phyloP scores from a whole-genome alignment of 2,888 invertebrate genomes.

The Hemicrepidius hirtus region DNA sequence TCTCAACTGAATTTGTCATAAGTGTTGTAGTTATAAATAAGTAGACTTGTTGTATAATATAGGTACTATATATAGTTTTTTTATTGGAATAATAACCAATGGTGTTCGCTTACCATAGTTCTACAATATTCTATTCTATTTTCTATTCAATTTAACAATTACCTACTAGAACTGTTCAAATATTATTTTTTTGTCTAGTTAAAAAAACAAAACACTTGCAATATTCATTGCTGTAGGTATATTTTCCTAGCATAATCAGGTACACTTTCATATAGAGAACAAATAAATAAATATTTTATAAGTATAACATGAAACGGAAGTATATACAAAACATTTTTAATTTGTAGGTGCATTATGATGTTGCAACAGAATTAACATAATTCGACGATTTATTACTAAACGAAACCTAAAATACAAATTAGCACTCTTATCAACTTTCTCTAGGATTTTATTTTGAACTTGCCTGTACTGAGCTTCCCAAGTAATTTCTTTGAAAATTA shows the following conservation, averaged over 20 bases:
- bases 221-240: not conserved
- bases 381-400: constrained; percentile 57
- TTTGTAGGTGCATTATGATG: constrained; percentile 32
- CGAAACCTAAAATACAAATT: constrained; percentile 55
- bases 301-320: not conserved
- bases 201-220: not conserved
- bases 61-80: too few species aligned
- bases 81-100: too few species aligned
- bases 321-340: constrained; percentile 3
- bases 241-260: constrained; percentile 38
- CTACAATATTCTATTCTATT: too few species aligned
- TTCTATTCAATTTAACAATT: too few species aligned
- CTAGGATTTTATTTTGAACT: constrained; percentile 4
- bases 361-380: constrained; percentile 49
- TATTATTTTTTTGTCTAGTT: too few species aligned
- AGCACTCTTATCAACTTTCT: too few species aligned
- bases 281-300: constrained; percentile 15
- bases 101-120: too few species aligned
- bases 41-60: too few species aligned
- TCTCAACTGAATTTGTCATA: too few species aligned
- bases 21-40: too few species aligned
- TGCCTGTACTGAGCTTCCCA: constrained; percentile 55
- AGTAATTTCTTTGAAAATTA: constrained; percentile 54
- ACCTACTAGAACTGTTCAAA: too few species aligned
- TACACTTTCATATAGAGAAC: constrained; percentile 29